These are phyloP conservation scores for Balanococcus diminutus DNA, from an alignment of 2,888 invertebrate species.

Conservation along the genomic window DNA sequence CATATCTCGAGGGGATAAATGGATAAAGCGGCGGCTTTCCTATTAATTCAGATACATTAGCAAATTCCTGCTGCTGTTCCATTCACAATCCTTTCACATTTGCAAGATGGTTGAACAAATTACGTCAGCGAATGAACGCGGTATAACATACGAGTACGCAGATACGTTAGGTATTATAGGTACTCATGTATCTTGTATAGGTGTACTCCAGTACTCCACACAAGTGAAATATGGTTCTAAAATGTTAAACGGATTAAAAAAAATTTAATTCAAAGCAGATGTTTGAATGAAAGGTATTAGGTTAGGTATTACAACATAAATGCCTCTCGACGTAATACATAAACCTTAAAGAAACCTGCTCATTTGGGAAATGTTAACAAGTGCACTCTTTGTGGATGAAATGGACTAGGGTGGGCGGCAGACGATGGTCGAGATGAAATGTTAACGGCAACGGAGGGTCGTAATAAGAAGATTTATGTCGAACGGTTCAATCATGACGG, in stretches of 20 bases:
- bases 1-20: not conserved
- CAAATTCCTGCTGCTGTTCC: not conserved
- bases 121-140: not conserved
- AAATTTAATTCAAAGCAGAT: not conserved
- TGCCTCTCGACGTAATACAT: not conserved
- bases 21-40: not conserved
- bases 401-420: not conserved
- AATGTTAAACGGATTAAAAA: not conserved
- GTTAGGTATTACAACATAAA: not conserved
- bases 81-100: slow-evolving; percentile 16
- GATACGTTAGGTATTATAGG: not conserved
- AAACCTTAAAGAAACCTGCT: not conserved
- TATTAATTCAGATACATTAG: not conserved
- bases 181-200: not conserved
- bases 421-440: not conserved
- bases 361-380: slow-evolving; percentile 1
- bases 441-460: not conserved
- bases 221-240: not conserved
- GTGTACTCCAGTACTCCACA: no score
- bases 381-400: not conserved
- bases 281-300: not conserved
- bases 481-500: not conserved
- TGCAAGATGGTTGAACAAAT: not conserved
- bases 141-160: not conserved
- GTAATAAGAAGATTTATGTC: slow-evolving; percentile 2